phyloP scores from a whole-genome alignment of 2,888 invertebrate species.

The Aethes cnicana region DNA sequence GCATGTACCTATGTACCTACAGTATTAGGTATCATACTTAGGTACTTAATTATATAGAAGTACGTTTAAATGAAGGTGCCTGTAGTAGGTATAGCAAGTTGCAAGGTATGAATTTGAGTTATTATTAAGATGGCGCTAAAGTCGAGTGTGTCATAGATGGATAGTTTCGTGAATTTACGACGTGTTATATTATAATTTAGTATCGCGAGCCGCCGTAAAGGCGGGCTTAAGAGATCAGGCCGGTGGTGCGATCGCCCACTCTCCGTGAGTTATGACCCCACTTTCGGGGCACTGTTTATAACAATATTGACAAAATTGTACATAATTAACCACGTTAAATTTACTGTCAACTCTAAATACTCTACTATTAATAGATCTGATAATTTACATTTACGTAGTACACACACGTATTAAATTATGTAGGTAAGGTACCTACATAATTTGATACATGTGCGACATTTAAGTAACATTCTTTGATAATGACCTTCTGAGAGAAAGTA shows the following conservation, averaged over 20 bases:
- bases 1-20: no score
- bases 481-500: not conserved
- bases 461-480: no score
- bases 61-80: no score
- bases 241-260: constrained; percentile 33
- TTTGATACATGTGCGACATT: no score
- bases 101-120: constrained; percentile 6
- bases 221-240: constrained; percentile 77
- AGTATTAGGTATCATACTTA: no score
- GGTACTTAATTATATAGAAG: no score
- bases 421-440: no score
- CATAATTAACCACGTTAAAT: not conserved
- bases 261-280: constrained; percentile 20
- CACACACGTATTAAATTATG: no score
- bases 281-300: not conserved
- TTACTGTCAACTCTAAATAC: no score
- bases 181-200: constrained; percentile 82
- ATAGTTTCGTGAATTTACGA: constrained; percentile 79
- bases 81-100: not conserved
- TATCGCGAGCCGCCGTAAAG: constrained; percentile 71
- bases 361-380: no score
- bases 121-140: constrained; percentile 51
- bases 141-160: constrained; percentile 62
- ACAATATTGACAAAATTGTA: not conserved
- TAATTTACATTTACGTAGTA: no score